Base-by-base conservation (phyloP, 2,113 vertebrate species). In the Mesocricetus auratus region DNA sequence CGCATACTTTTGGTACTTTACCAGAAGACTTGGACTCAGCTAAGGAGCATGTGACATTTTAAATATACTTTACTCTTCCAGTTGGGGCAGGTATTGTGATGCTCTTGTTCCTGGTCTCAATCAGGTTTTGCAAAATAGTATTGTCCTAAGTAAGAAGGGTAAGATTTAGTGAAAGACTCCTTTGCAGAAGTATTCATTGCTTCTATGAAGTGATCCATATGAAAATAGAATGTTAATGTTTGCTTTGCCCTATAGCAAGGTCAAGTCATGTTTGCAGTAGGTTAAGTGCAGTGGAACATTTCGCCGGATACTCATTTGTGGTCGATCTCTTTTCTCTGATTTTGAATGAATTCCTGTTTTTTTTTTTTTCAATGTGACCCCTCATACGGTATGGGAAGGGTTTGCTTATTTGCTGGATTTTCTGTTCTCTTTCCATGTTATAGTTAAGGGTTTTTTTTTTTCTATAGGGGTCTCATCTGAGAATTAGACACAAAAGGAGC, bases 261-360 rank as follows among this genome's bases (percentile, higher is more conserved):
- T 93, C 92, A 92, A 12, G 69, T 94, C 92, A 64, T 96, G 96
- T 97, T 96, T 90, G 33, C 78, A 73, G 91, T n/a, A 50, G 62
- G 73, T 91, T 96, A 93, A 87, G 42, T 90, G n/a, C 78, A 90
- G 0, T 92, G 77, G 94, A 92, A 90, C 90, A 66, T 81, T 81
- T 87, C 74, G 47, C 68, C 86, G 93, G 73, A 74, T 91, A 89
- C 3, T 82, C 53, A 74, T 91, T 87, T 94, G 64, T 89, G 58
- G 56, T 31, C 69, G 31, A 29, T 90, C 73, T 94, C 78, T 56
- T 36, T 77, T 86, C 50, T 71, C 29, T 69, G 89, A 15, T 53
- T 96, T 86, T 93, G 75, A 95, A 90, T 91, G 50, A 93, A 77
- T 71, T 85, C 58, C 69, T 56, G 53, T 56, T 56, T 12, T 56